Evolutionary conservation across 2,888 invertebrate species (phyloP), one percentile per base, ranked within the genome.

Genomic region (Hemicrepidius hirtus): DNA sequence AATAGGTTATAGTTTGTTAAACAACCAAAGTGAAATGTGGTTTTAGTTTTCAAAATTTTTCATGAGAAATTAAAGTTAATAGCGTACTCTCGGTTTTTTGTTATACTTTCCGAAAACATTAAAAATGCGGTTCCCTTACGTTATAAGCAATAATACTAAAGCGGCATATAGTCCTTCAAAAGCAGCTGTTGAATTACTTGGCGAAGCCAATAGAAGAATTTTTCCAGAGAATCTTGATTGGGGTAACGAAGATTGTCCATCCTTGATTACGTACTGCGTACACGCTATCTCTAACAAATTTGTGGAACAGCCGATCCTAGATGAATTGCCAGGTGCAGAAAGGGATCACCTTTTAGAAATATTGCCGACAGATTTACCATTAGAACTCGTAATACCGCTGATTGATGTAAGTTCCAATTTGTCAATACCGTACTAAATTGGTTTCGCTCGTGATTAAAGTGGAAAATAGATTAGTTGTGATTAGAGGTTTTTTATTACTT

Each of bases 261-360:
- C 87, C 4, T 85, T 91, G 41, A 84, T 86, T 9, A 82, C 83
- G 9, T 78, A 88, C 53, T 90, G 90, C 78, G 86, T 90, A 35
- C 84, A 87, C 79, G 86, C 87, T 71, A 82, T 91, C 68, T 84
- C 87, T 49, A 85, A 86, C 75, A 85, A 88, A 78, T 91, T 91
- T 77, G 84, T 87, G 59, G 85, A 85, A 67, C 82, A 88, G 64
- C 90, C 90, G 55, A 86, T 91, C n/a, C 84, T 92, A 0, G 81
- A 89, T 12, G 85, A 84, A 67, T 84, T 92, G 37, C 87, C 91
- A 10, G 88, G 89, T 77, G 88, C 88, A 73, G 92, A 92, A 79
- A 83, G 88, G 35, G 88, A 91, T 77, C 85, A 88, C 67, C 84
- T 93, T 1, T 87, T 92, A 83, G 92, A 92, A 85, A 85, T 91